Percentiles rank a stretch among this genome's conserved stretches.
Conservation (phyloP, 2,797 vertebrate species). For the Centropyge bicolor region DNA sequence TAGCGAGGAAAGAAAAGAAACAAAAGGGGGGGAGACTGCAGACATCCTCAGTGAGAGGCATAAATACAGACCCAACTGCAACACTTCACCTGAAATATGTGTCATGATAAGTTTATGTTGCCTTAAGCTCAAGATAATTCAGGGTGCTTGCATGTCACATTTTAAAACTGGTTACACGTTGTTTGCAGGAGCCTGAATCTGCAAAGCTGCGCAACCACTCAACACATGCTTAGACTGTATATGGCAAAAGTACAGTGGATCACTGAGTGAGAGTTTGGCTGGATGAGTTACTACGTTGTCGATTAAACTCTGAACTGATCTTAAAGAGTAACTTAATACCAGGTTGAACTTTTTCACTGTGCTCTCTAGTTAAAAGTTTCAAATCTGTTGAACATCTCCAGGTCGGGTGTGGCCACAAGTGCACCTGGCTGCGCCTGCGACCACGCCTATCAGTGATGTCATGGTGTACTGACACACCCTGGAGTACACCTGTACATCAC, state of each 20-base stretch:
- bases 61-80: conserved; percentile 58
- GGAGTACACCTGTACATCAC: background rate
- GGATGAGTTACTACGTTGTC: background rate
- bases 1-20: conserved; percentile 36
- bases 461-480: background rate
- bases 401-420: background rate
- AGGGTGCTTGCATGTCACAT: conserved; percentile 16
- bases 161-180: conserved; percentile 19
- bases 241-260: conserved; percentile 2
- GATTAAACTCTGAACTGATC: background rate
- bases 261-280: background rate
- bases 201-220: conserved; percentile 15
- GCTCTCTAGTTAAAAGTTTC: background rate
- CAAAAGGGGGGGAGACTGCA: conserved; percentile 34
- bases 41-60: conserved; percentile 54
- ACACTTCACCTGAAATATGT: conserved; percentile 71
- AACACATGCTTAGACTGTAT: conserved; percentile 20
- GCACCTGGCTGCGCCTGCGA: background rate
- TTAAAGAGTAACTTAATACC: conserved; percentile 1
- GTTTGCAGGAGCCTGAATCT: conserved; percentile 29
- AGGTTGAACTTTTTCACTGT: background rate
- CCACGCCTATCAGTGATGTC: background rate
- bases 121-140: conserved; percentile 22
- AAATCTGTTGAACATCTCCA: conserved; percentile 6
- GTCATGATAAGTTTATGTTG: conserved; percentile 47